Percentiles rank a stretch among this genome's conserved stretches.
These are phyloP conservation scores for Dioctria rufipes DNA, from an alignment of 2,888 invertebrate species.

Conservation along the genomic window DNA sequence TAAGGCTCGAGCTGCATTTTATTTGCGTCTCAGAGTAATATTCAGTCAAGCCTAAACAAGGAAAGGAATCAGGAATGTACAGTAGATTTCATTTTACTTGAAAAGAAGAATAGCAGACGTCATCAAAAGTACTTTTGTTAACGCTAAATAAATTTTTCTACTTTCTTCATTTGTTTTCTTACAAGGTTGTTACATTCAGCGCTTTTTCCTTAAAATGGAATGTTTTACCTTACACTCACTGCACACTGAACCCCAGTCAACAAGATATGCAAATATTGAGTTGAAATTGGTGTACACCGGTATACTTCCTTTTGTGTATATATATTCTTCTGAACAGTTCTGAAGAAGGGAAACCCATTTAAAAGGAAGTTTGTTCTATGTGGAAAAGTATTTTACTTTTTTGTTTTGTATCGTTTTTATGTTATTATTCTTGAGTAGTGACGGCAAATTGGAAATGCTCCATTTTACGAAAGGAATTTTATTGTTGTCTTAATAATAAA, in stretches of 20 bases:
- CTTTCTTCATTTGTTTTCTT: background rate
- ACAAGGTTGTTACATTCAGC: background rate
- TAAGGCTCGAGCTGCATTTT: too few relatives aligned
- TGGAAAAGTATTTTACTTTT: background rate
- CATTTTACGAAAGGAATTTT: background rate
- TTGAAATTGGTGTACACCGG: background rate
- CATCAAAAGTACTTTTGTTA: background rate
- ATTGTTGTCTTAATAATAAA: too few relatives aligned
- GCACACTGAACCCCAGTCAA: background rate
- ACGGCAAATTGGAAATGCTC: background rate
- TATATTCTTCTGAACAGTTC: background rate
- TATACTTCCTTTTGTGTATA: background rate
- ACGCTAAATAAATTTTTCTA: background rate
- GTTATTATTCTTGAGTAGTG: background rate
- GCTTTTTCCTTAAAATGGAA: background rate
- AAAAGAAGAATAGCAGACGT: background rate
- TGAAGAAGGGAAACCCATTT: background rate
- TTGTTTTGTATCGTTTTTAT: background rate
- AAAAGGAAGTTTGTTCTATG: background rate
- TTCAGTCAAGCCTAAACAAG: too few relatives aligned
- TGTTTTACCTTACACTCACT: background rate
- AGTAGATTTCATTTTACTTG: background rate
- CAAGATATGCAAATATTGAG: slow-evolving; percentile 13
- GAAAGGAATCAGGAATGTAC: background rate
- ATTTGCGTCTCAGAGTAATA: too few relatives aligned